These are phyloP conservation scores for Puffinus mauretanicus DNA, from an alignment of 2,113 vertebrate species.

Conservation along the genomic window DNA sequence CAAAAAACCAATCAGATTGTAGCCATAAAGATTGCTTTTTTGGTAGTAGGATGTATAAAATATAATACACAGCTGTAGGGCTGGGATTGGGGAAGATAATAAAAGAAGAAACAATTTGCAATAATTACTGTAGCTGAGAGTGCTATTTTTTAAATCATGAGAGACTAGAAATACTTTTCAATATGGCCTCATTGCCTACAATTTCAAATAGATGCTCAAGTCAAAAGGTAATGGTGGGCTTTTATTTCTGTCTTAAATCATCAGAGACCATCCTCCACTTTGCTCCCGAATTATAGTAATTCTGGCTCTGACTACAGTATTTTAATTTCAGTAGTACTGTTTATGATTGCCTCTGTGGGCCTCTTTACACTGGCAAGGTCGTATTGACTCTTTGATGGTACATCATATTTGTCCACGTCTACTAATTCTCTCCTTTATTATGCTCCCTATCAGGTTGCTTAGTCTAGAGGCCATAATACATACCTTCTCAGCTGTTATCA, in stretches of 20 bases:
- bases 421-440: background rate
- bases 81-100: background rate
- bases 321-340: background rate
- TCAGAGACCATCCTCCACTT: background rate
- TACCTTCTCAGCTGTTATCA: background rate
- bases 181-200: background rate
- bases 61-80: background rate
- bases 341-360: background rate
- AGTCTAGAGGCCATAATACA: background rate
- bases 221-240: background rate
- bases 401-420: background rate
- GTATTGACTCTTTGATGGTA: background rate
- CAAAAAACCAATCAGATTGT: background rate
- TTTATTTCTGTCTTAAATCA: conserved; percentile 12
- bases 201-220: background rate
- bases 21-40: background rate
- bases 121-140: conserved; percentile 10
- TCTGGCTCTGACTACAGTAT: background rate
- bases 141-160: background rate
- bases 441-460: background rate
- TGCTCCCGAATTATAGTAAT: background rate
- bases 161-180: conserved; percentile 1
- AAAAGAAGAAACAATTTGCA: conserved; percentile 11
- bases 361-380: background rate
- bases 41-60: background rate